phyloP scores from a whole-genome alignment of 2,888 invertebrate species.

The Odontocolon sp. region DNA sequence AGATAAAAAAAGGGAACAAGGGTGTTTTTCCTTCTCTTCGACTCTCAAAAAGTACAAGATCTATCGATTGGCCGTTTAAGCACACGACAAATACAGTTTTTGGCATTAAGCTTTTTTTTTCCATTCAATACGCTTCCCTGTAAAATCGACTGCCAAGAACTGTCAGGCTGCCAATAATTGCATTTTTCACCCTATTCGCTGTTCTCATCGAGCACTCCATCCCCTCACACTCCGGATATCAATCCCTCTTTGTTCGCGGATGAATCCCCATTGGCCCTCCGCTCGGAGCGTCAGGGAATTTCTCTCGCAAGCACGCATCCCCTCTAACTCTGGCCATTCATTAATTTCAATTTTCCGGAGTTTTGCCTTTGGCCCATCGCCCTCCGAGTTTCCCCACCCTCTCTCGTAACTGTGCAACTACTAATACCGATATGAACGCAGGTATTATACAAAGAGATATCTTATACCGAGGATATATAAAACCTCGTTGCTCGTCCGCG shows the following conservation, averaged over 20 bases:
- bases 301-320: slow-evolving; percentile 49
- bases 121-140: too few species aligned
- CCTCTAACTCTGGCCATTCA: slow-evolving; percentile 71
- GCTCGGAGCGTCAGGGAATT: slow-evolving; percentile 57
- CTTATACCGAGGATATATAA: slow-evolving; percentile 26
- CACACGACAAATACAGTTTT: too few species aligned
- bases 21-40: slow-evolving; percentile 13
- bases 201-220: slow-evolving; percentile 44
- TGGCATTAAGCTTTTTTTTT: not conserved
- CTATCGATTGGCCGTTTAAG: too few species aligned
- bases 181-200: not conserved
- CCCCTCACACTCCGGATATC: slow-evolving; percentile 59
- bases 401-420: not conserved
- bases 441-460: slow-evolving; percentile 46
- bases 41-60: too few species aligned
- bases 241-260: slow-evolving; percentile 71
- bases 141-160: too few species aligned
- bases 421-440: slow-evolving; percentile 47
- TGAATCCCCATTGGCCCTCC: slow-evolving; percentile 70
- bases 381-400: slow-evolving; percentile 39
- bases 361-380: slow-evolving; percentile 75
- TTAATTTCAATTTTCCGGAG: slow-evolving; percentile 81
- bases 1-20: slow-evolving; percentile 20
- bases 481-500: slow-evolving; percentile 31
- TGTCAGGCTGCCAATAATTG: too few species aligned